Evolutionary conservation across 2,113 vertebrate species (phyloP).

Genomic region (Pterophyllum scalare): DNA sequence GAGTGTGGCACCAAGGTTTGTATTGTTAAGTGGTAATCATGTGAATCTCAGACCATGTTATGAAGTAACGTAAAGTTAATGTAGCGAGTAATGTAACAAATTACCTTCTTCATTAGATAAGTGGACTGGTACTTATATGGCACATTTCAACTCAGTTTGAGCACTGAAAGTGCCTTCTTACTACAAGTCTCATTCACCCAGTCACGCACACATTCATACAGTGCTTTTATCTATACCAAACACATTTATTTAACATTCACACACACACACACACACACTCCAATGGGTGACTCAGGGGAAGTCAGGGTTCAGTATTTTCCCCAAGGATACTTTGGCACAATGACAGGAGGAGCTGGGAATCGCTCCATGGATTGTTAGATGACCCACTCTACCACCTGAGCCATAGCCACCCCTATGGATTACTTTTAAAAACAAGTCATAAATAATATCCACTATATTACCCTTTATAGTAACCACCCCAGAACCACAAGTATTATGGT

Average conservation of each 20-base stretch:
- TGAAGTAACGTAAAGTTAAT: background rate
- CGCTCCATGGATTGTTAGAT: background rate
- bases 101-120: background rate
- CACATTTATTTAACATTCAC: too few relatives aligned
- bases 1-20: background rate
- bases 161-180: background rate
- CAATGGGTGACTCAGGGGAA: rapidly evolving
- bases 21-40: too few relatives aligned
- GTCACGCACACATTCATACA: background rate
- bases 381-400: background rate
- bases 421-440: background rate
- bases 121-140: background rate
- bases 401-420: background rate
- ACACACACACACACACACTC: too few relatives aligned
- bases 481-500: background rate
- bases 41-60: background rate
- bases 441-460: background rate
- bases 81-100: background rate
- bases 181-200: background rate
- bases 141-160: background rate
- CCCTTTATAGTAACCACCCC: rapidly evolving
- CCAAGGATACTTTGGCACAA: background rate
- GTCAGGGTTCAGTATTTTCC: background rate
- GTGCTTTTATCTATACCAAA: background rate
- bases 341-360: background rate